phyloP scores from a whole-genome alignment of 2,797 vertebrate genomes.

The Mastacembelus armatus region DNA sequence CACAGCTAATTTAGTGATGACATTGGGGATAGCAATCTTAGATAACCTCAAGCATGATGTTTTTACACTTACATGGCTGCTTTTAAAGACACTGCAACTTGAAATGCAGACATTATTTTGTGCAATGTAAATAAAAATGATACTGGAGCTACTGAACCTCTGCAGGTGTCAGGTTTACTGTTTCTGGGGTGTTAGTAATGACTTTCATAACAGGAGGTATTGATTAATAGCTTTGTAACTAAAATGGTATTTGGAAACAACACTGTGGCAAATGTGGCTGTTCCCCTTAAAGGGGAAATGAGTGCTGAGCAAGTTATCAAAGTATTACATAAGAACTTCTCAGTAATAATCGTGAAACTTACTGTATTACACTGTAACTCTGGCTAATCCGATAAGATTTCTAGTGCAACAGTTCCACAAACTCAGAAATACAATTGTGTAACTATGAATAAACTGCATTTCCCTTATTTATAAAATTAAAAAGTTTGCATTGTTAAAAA shows the following conservation, averaged over 20 bases:
- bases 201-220: conserved; percentile 32
- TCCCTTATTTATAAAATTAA: not conserved
- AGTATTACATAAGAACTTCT: conserved; percentile 4
- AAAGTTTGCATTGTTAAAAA: no score
- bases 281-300: conserved; percentile 31
- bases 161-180: conserved; percentile 6
- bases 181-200: no score
- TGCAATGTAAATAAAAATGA: conserved; percentile 26
- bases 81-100: not conserved
- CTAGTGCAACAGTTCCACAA: no score
- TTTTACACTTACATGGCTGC: conserved; percentile 1
- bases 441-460: no score
- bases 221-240: conserved; percentile 42
- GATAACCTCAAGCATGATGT: conserved; percentile 23
- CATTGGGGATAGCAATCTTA: conserved; percentile 31
- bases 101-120: conserved; percentile 18
- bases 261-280: conserved; percentile 26
- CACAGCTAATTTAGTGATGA: conserved; percentile 53
- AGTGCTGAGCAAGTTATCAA: not conserved
- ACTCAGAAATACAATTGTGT: no score
- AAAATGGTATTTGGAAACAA: conserved; percentile 45
- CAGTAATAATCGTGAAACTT: conserved; percentile 1
- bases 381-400: no score
- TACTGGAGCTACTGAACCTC: not conserved
- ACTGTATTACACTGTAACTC: not conserved